Evolutionary conservation across 2,797 vertebrate genomes (phyloP), one percentile per base, ranked within the genome.

Genomic region (Tragelaphus eurycerus): DNA sequence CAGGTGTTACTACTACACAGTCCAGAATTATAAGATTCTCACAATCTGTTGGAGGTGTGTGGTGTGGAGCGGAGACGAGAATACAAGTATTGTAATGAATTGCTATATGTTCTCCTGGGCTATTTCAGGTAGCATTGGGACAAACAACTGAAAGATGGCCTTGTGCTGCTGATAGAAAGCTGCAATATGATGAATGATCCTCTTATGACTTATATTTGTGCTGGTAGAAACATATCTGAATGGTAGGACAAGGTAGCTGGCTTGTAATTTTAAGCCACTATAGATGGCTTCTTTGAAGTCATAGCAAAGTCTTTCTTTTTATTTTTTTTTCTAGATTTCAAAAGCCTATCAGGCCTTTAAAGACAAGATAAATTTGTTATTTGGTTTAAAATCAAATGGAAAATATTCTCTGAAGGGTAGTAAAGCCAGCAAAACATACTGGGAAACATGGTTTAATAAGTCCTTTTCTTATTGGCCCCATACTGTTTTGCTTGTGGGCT

Each of bases 391-490:
- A 71, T 46, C 29, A 90, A 86, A 85, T 50, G 50, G 14, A 93
- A 74, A 83, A 11, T 62, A 5, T 90, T 79, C 17, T 60, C 3
- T 3, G 64, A 82, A 60, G 10, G 3, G 4, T n/a, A 59, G 16
- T 23, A 31, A 57, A 96, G 3, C 15, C 79, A 82, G 25, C 4
- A 60, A 90, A 94, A 13, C 59, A 21, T 62, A 1, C 27, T 54
- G 59, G 89, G 17, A 31, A 3, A 79, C 59, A 81, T 64, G n/a
- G 31, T 74, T 96, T 76, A 93, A 67, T 86, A 90, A 55, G 25
- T 71, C 6, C n/a, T n/a, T 78, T 79, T 10, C 19, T 31, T 19
- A 38, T 19, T 79, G 76, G 29, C 31, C 46, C 16, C 16, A 3
- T 52, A 29, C 5, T 52, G 29, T 1, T 0, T 3, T 17, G 27